These are phyloP conservation scores for Rhyzopertha dominica DNA, from an alignment of 1,140 invertebrate genomes.

Conservation along the genomic window DNA sequence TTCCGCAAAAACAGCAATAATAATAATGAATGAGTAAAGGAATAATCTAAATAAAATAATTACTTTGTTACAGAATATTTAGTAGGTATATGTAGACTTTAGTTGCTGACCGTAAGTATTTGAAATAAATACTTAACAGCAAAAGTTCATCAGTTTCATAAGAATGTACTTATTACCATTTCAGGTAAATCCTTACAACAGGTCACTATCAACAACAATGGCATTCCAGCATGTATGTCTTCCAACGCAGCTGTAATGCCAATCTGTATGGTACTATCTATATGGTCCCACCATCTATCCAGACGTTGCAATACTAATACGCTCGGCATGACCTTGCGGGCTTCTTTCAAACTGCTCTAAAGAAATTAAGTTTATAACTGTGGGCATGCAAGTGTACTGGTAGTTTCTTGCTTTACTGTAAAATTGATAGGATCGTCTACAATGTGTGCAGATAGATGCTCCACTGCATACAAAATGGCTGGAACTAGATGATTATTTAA, in stretches of 20 bases:
- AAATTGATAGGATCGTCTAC: slow-evolving; percentile 66
- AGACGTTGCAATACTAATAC: slow-evolving; percentile 50
- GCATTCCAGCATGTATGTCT: slow-evolving; percentile 47
- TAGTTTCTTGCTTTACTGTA: too few species aligned
- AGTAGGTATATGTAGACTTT: too few species aligned
- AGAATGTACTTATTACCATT: slow-evolving; percentile 47
- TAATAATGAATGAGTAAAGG: too few species aligned
- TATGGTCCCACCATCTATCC: slow-evolving; percentile 50
- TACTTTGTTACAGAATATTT: too few species aligned
- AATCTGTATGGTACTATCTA: slow-evolving; percentile 47
- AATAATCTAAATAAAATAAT: too few species aligned
- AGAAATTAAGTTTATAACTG: too few species aligned
- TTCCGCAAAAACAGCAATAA: too few species aligned
- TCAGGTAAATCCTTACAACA: slow-evolving; percentile 43
- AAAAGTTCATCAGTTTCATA: too few species aligned
- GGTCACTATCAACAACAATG: slow-evolving; percentile 48
- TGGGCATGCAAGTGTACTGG: too few species aligned
- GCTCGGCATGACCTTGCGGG: too few species aligned
- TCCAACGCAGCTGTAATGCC: slow-evolving; percentile 48
- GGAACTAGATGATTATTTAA: slow-evolving; percentile 59
- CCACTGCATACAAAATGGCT: slow-evolving; percentile 72
- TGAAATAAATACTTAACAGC: too few species aligned
- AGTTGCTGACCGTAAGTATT: too few species aligned
- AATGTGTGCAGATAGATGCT: slow-evolving; percentile 72
- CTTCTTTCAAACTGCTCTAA: slow-evolving; percentile 1